phyloP scores from a whole-genome alignment of 2,888 invertebrate species.

The Cheilosia scutellata region DNA sequence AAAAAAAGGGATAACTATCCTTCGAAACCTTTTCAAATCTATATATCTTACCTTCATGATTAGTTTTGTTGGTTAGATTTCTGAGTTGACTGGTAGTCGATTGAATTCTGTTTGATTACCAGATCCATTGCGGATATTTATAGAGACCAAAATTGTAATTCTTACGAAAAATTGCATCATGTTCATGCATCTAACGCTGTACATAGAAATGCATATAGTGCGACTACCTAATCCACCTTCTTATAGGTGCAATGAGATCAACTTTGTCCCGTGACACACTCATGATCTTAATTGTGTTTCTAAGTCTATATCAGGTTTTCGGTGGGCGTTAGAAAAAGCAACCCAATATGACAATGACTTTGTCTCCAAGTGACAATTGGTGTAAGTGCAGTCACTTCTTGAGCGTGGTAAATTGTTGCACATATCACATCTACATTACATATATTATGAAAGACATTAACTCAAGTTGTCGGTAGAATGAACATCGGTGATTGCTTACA shows the following conservation, averaged over 20 bases:
- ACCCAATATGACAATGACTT: slow-evolving; percentile 9
- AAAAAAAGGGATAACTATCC: not conserved
- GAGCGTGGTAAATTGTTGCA: slow-evolving; percentile 19
- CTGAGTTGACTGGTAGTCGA: slow-evolving; percentile 66
- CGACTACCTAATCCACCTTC: slow-evolving; percentile 16
- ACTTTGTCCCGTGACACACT: slow-evolving; percentile 44
- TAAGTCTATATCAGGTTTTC: slow-evolving; percentile 52
- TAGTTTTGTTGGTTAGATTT: slow-evolving; percentile 7
- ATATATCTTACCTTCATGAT: slow-evolving; percentile 60
- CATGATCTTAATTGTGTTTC: slow-evolving; percentile 30
- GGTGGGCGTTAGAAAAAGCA: slow-evolving; percentile 55
- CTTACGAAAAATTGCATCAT: slow-evolving; percentile 56
- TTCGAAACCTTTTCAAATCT: not conserved
- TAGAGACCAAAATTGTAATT: slow-evolving; percentile 51
- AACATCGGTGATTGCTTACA: slow-evolving; percentile 35
- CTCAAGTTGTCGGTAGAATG: slow-evolving; percentile 1
- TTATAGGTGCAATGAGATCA: slow-evolving; percentile 55
- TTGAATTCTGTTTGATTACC: slow-evolving; percentile 53
- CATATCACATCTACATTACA: too few relatives aligned
- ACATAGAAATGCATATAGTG: not conserved
- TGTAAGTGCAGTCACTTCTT: slow-evolving; percentile 22
- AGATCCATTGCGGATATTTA: slow-evolving; percentile 33
- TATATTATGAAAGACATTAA: too few relatives aligned
- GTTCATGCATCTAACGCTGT: slow-evolving; percentile 39
- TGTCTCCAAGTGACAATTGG: slow-evolving; percentile 25